Conservation (phyloP, 2,797 vertebrate species). For the Melanogrammus aeglefinus region DNA sequence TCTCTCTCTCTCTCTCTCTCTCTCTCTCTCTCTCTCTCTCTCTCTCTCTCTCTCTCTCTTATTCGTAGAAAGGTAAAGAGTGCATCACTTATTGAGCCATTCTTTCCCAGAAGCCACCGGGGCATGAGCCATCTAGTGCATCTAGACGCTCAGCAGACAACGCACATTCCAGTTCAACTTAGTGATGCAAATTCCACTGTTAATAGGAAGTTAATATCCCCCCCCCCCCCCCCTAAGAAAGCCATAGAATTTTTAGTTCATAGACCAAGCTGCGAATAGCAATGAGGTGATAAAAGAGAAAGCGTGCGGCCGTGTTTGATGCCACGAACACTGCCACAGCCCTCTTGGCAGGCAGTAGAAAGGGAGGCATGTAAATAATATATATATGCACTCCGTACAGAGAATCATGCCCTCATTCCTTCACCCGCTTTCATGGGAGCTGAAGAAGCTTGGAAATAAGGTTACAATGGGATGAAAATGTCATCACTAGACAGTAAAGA, state of each 20-base stretch:
- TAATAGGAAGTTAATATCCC: conserved; percentile 1
- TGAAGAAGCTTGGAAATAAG: not conserved
- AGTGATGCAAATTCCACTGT: not conserved
- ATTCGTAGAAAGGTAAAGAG: not conserved
- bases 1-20: too few relatives aligned
- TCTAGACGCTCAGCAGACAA: not conserved
- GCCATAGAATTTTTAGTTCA: not conserved
- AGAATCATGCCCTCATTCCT: not conserved
- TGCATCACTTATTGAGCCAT: not conserved
- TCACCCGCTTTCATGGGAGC: not conserved
- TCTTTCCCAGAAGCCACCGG: not conserved
- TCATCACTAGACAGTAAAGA: not conserved
- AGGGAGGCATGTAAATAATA: not conserved
- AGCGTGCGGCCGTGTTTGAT: not conserved
- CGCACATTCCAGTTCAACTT: not conserved
- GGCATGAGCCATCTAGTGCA: not conserved
- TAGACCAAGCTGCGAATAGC: not conserved
- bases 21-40: too few relatives aligned
- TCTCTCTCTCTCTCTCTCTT: too few relatives aligned
- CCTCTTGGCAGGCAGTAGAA: not conserved
- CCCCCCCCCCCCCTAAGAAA: not conserved
- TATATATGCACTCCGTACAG: not conserved
- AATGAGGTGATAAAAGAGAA: not conserved
- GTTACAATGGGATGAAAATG: not conserved
- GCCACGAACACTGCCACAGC: not conserved